Conservation (phyloP, 2,888 invertebrate genomes). For the Drosophila hawaiiensis region DNA sequence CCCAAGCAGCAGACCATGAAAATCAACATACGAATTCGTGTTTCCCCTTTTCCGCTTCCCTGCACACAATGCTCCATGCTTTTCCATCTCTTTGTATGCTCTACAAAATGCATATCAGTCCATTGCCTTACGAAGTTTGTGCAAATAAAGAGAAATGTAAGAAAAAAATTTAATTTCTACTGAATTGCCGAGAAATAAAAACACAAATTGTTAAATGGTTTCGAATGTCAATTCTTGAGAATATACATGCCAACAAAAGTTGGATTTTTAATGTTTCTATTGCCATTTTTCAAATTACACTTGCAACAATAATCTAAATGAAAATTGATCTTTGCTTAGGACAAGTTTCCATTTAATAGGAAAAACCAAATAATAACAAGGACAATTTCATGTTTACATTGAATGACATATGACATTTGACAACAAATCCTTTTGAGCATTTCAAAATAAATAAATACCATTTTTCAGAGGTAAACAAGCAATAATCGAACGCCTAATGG, state of each 20-base stretch:
- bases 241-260: slow-evolving; percentile 14
- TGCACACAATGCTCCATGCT: slow-evolving; percentile 24
- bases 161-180: not conserved
- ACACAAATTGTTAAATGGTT: slow-evolving; percentile 23
- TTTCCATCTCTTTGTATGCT: slow-evolving; percentile 33
- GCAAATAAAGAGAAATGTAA: slow-evolving; percentile 30
- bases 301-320: not conserved
- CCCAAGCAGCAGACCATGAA: slow-evolving; percentile 75
- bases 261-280: not conserved
- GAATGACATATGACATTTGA: not conserved
- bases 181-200: slow-evolving; percentile 21
- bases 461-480: not conserved
- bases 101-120: slow-evolving; percentile 57
- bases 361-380: not conserved
- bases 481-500: not conserved
- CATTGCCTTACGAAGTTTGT: slow-evolving; percentile 39
- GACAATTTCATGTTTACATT: not conserved
- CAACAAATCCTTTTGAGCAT: not conserved
- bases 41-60: slow-evolving; percentile 21
- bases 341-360: slow-evolving; percentile 3
- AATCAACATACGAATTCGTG: slow-evolving; percentile 73
- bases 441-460: not conserved
- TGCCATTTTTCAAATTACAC: not conserved
- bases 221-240: slow-evolving; percentile 24
- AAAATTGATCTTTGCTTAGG: slow-evolving; percentile 6